A percentile compares a stretch with the other conserved stretches of the same genome.
Evolutionary conservation across 35 echinoderm and acorn worm species (phyloP).

Genomic region (Holothuria glaberrima): DNA sequence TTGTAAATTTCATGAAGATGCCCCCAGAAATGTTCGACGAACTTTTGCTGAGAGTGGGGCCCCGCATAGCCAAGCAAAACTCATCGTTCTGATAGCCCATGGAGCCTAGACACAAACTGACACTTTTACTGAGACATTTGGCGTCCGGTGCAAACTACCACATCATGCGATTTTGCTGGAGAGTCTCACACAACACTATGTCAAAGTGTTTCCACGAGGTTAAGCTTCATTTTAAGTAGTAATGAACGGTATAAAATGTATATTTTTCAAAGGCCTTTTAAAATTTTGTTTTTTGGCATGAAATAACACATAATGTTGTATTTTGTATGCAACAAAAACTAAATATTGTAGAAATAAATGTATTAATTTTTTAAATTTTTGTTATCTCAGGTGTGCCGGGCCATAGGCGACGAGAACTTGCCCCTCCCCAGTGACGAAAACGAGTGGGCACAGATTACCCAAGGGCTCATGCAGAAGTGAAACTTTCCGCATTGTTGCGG

Average conservation of each 20-base stretch:
- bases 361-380: not conserved
- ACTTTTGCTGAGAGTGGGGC: not conserved
- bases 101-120: no score
- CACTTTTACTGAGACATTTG: no score
- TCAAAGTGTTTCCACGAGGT: no score
- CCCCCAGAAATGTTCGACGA: not conserved
- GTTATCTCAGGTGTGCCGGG: conserved; percentile 24
- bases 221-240: no score
- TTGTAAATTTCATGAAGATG: conserved; percentile 19
- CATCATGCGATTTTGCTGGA: no score
- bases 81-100: not conserved
- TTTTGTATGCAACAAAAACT: no score
- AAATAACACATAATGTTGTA: not conserved
- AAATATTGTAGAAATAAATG: no score
- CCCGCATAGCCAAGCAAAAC: not conserved
- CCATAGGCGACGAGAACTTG: conserved; percentile 61
- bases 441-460: conserved; percentile 33
- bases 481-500: conserved; percentile 76
- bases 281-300: not conserved
- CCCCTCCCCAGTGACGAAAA: conserved; percentile 24
- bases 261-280: not conserved
- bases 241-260: not conserved
- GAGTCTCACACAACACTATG: no score
- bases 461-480: conserved; percentile 57
- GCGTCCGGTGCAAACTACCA: no score